Percentiles rank a stretch among this genome's conserved stretches.
Evolutionary conservation across 2,888 invertebrate species (phyloP).

Genomic region (Sylvicola fuscatus): DNA sequence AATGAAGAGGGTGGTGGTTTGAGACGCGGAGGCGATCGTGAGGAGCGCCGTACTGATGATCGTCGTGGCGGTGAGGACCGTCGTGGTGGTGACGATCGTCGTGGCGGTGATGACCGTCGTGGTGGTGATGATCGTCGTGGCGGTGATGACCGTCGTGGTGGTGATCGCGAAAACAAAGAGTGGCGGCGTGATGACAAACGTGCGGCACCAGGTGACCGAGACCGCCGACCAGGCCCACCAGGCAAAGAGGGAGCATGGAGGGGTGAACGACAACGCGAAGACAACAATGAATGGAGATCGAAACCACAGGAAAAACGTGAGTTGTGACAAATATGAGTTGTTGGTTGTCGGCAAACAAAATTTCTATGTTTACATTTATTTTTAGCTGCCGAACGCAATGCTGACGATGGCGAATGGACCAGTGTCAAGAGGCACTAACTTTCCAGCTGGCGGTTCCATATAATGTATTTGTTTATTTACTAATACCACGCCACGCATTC

Average conservation of each 20-base stretch:
- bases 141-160: slow-evolving; percentile 8
- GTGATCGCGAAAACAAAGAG: slow-evolving; percentile 16
- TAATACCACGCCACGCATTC: too few species aligned
- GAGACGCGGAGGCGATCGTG: slow-evolving; percentile 6
- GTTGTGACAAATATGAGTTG: too few species aligned
- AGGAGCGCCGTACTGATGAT: slow-evolving; percentile 10
- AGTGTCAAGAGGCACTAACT: slow-evolving; percentile 31
- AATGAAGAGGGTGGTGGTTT: slow-evolving; percentile 5
- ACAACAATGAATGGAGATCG: background rate
- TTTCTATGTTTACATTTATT: slow-evolving; percentile 7
- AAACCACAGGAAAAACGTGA: background rate
- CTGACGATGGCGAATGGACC: slow-evolving; percentile 38
- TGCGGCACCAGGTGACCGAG: slow-evolving; percentile 2
- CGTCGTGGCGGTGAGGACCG: slow-evolving; percentile 11
- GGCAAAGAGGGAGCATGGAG: slow-evolving; percentile 1
- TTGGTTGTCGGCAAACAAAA: background rate
- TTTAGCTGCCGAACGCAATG: slow-evolving; percentile 27
- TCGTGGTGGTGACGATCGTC: slow-evolving; percentile 8
- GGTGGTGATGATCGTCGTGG: slow-evolving; percentile 8
- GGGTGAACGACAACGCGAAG: background rate
- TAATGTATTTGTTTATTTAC: too few species aligned
- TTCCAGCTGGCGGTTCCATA: too few species aligned
- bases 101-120: slow-evolving; percentile 7
- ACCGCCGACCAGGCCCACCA: background rate
- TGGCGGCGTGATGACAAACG: slow-evolving; percentile 17